phyloP scores from a whole-genome alignment of 2,888 invertebrate species.

The Metacarcinus magister region DNA sequence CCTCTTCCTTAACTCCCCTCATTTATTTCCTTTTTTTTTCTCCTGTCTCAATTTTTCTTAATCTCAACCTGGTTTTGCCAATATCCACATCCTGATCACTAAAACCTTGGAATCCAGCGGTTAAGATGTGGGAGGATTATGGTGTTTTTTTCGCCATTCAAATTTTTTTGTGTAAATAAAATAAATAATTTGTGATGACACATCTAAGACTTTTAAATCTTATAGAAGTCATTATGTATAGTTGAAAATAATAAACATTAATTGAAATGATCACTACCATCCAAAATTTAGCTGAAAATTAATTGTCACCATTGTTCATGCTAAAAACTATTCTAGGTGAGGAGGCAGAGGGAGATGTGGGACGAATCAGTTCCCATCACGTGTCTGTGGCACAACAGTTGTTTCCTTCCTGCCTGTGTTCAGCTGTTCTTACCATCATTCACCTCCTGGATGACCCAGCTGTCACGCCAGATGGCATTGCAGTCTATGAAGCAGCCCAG shows the following conservation, averaged over 20 bases:
- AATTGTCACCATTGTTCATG: background rate
- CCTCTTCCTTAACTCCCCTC: too few species aligned
- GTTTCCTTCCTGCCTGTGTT: slow-evolving; percentile 98
- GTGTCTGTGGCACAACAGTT: slow-evolving; percentile 96
- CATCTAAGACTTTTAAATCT: too few species aligned
- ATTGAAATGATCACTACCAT: background rate
- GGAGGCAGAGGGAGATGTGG: slow-evolving; percentile 88
- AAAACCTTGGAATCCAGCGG: too few species aligned
- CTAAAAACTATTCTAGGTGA: slow-evolving; percentile 84
- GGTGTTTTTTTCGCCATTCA: too few species aligned
- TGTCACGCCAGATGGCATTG: slow-evolving; percentile 95
- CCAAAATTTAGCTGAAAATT: background rate
- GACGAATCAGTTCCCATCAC: slow-evolving; percentile 89
- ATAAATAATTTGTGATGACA: too few species aligned
- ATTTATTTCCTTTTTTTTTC: too few species aligned
- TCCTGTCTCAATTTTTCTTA: too few species aligned
- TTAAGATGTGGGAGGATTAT: too few species aligned
- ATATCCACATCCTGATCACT: too few species aligned
- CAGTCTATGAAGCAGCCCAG: slow-evolving; percentile 98
- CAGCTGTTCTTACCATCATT: slow-evolving; percentile 97
- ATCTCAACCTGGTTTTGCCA: too few species aligned
- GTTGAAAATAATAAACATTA: background rate
- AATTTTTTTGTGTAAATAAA: too few species aligned
- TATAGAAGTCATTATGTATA: too few species aligned
- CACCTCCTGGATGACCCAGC: slow-evolving; percentile 97